Percentiles rank a stretch among this genome's conserved stretches.
Conservation (phyloP, 2,797 vertebrate genomes). For the Sebastes trivittatus region DNA sequence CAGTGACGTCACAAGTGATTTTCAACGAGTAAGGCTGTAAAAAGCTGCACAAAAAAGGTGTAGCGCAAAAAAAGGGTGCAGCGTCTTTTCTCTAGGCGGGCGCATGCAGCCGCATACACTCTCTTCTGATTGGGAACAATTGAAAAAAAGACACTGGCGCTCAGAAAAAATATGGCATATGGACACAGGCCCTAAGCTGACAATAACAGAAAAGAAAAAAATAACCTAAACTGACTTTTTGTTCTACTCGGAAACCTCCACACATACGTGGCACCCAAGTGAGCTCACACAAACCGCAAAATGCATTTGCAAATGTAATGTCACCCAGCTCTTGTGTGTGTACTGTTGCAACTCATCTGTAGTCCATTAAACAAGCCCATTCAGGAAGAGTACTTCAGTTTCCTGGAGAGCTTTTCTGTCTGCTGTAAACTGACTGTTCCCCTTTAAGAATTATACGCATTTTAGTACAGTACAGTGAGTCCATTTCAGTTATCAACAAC, state of each 20-base stretch:
- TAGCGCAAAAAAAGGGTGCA: too few species aligned
- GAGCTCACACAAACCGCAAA: slow-evolving; percentile 18
- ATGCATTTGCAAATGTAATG: slow-evolving; percentile 40
- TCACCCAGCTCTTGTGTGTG: slow-evolving; percentile 26
- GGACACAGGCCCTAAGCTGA: not conserved
- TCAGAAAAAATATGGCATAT: not conserved
- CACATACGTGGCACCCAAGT: slow-evolving; percentile 1
- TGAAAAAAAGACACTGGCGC: not conserved
- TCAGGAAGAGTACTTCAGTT: slow-evolving; percentile 42
- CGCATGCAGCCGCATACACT: not conserved
- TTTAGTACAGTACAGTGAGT: slow-evolving; percentile 24
- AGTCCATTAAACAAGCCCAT: slow-evolving; percentile 56
- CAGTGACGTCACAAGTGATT: too few species aligned
- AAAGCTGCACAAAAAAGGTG: too few species aligned
- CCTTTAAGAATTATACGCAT: slow-evolving; percentile 27
- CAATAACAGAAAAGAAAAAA: not conserved
- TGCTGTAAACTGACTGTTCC: slow-evolving; percentile 35
- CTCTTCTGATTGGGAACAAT: not conserved
- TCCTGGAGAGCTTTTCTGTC: slow-evolving; percentile 52
- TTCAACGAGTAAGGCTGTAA: not conserved
- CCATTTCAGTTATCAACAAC: slow-evolving; percentile 47
- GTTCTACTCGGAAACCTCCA: slow-evolving; percentile 1
- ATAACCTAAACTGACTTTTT: not conserved
- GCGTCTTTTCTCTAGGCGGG: not conserved
- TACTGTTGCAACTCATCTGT: slow-evolving; percentile 57